phyloP scores from a whole-genome alignment of 2,113 vertebrate species.

The Psilopsiagon aurifrons region DNA sequence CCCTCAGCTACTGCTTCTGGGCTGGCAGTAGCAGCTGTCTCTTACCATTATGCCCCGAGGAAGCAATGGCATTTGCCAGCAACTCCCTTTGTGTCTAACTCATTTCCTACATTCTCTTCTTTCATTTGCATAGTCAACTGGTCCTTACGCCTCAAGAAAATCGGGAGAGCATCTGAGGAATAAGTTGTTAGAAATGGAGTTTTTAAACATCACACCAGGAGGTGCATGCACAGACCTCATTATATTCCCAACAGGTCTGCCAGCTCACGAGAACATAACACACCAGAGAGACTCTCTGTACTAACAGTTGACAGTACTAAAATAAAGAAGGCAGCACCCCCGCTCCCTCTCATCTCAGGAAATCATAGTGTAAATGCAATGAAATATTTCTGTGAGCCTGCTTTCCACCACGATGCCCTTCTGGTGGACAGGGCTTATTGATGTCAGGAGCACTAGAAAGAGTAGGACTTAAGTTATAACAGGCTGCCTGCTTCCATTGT shows the following conservation, averaged over 20 bases:
- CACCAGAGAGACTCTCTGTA: constrained; percentile 30
- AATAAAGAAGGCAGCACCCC: constrained; percentile 41
- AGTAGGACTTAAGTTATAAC: not conserved
- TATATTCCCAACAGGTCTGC: constrained; percentile 67
- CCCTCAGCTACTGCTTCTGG: constrained; percentile 49
- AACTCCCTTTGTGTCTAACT: constrained; percentile 72
- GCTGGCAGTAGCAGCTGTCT: constrained; percentile 72
- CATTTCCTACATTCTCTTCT: constrained; percentile 62
- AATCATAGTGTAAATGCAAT: not conserved
- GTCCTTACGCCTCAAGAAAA: constrained; percentile 70
- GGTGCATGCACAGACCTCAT: constrained; percentile 57
- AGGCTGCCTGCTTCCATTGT: constrained; percentile 14
- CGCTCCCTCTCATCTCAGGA: not conserved
- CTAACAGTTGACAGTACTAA: constrained; percentile 32
- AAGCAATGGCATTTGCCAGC: constrained; percentile 71
- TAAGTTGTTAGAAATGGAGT: constrained; percentile 66
- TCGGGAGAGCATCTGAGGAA: constrained; percentile 63
- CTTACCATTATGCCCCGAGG: constrained; percentile 72
- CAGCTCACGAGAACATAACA: constrained; percentile 55
- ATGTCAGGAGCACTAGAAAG: not conserved
- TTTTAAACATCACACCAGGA: constrained; percentile 66
- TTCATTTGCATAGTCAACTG: constrained; percentile 74
- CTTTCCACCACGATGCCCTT: not conserved
- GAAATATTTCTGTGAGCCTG: not conserved
- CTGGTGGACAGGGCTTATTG: not conserved